Evolutionary conservation across 1,140 invertebrate species (phyloP).

Genomic region (Lerema accius): DNA sequence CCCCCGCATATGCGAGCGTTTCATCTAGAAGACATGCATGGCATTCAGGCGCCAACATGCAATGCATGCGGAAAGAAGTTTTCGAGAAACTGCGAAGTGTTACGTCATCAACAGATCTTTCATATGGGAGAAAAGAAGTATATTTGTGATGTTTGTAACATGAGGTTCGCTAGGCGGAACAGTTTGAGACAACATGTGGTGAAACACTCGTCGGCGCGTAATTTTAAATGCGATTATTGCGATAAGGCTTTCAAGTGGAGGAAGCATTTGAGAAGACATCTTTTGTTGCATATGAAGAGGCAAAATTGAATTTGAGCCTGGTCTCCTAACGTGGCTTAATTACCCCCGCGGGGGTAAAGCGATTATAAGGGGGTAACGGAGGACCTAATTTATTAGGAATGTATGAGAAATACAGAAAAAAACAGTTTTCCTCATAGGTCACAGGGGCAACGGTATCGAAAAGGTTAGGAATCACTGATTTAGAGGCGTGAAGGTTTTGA

Average conservation of each 20-base stretch:
- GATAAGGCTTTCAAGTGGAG: slow-evolving; percentile 39
- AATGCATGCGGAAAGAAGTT: slow-evolving; percentile 48
- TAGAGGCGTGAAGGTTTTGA: too few species aligned
- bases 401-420: too few species aligned
- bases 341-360: too few species aligned
- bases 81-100: slow-evolving; percentile 30
- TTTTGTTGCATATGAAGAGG: slow-evolving; percentile 27
- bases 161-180: slow-evolving; percentile 53
- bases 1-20: slow-evolving; percentile 32
- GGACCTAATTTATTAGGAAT: too few species aligned
- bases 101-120: slow-evolving; percentile 38
- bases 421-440: too few species aligned
- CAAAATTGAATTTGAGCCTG: slow-evolving; percentile 15
- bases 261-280: slow-evolving; percentile 36
- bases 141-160: slow-evolving; percentile 60
- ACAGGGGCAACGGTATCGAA: too few species aligned
- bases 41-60: slow-evolving; percentile 41
- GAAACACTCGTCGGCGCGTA: slow-evolving; percentile 77
- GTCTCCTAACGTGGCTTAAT: too few species aligned
- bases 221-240: slow-evolving; percentile 67
- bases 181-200: slow-evolving; percentile 75
- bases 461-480: too few species aligned
- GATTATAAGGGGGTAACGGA: too few species aligned
- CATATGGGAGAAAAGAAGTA: slow-evolving; percentile 54
- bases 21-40: slow-evolving; percentile 49